phyloP scores from a whole-genome alignment of 2,797 vertebrate genomes.

The Crocidura indochinensis region DNA sequence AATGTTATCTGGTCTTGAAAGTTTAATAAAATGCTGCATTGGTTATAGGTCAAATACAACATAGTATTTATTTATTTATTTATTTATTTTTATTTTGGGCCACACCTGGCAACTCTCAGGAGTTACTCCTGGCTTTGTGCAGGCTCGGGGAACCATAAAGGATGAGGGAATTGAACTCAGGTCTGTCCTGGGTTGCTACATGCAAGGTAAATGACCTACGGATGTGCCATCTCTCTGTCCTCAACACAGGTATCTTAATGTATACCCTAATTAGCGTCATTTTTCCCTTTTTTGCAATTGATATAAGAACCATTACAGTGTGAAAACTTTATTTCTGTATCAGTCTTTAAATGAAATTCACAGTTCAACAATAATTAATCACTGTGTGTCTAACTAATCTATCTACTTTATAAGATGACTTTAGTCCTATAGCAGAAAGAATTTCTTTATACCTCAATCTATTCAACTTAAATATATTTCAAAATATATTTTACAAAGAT shows the following conservation, averaged over 20 bases:
- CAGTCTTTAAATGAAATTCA: conserved; percentile 21
- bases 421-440: background rate
- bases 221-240: too few species aligned
- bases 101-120: too few species aligned
- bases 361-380: conserved; percentile 1
- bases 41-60: background rate
- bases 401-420: conserved; percentile 38
- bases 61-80: too few species aligned
- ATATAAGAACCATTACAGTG: background rate
- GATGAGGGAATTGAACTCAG: too few species aligned
- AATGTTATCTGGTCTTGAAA: background rate
- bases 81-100: too few species aligned
- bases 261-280: background rate
- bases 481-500: too few species aligned
- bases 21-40: conserved; percentile 13
- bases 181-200: too few species aligned
- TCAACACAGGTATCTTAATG: background rate
- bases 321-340: background rate
- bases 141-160: too few species aligned
- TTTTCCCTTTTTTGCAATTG: background rate
- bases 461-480: conserved; percentile 38
- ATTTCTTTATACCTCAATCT: background rate
- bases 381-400: background rate
- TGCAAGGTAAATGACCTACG: too few species aligned
- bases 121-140: too few species aligned